phyloP scores from a whole-genome alignment of 37 sponge, comb jelly and placozoan genomes.

The Beroe ovata region DNA sequence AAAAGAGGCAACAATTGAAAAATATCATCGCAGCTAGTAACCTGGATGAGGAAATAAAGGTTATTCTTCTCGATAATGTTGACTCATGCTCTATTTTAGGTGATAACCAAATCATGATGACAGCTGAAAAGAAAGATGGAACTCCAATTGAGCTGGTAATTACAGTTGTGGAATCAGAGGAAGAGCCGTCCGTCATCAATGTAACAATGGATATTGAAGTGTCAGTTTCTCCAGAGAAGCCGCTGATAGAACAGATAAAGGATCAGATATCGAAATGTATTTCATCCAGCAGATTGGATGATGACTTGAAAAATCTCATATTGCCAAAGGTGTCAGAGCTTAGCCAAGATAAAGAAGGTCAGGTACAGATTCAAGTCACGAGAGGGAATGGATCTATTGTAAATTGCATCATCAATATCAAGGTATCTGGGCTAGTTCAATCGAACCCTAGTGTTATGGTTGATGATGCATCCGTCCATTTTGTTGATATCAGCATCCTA shows the following conservation, averaged over 20 bases:
- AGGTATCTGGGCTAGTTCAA: neutral
- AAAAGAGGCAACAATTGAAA: slow-evolving; percentile 13
- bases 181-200: neutral
- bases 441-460: neutral
- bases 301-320: neutral
- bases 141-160: neutral
- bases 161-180: neutral
- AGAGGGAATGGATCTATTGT: neutral
- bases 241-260: neutral
- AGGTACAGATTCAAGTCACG: neutral
- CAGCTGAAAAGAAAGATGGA: slow-evolving; percentile 12
- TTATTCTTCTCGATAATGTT: neutral
- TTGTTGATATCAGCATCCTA: slow-evolving; percentile 1
- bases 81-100: neutral
- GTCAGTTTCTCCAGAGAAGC: neutral
- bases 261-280: neutral
- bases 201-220: neutral
- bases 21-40: neutral
- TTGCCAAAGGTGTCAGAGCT: neutral
- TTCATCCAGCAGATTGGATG: neutral
- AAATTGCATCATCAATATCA: neutral
- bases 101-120: neutral
- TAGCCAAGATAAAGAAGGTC: neutral
- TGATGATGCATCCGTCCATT: neutral
- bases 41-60: neutral